phyloP scores from a whole-genome alignment of 2,797 vertebrate genomes.

The Apogon talboti region DNA sequence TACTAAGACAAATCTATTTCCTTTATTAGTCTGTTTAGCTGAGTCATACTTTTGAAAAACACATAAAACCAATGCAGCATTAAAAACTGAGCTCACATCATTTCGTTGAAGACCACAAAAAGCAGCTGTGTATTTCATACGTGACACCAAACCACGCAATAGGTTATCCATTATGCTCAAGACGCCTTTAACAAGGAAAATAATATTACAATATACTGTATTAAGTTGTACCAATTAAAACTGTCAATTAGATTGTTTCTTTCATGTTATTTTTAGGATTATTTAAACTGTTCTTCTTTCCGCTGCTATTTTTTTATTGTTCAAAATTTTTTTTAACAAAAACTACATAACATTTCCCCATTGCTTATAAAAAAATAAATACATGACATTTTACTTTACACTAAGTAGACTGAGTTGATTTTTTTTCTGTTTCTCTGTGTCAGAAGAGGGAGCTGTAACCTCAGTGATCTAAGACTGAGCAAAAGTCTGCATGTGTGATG shows the following conservation, averaged over 20 bases:
- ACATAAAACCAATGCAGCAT: constrained; percentile 13
- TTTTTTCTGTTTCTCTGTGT: constrained; percentile 32
- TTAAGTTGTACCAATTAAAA: not conserved
- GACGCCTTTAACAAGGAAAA: not conserved
- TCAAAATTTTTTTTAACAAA: not conserved
- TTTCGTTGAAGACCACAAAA: constrained; percentile 9
- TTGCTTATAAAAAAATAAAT: too few relatives aligned
- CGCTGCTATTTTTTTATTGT: not conserved
- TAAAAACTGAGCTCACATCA: constrained; percentile 16
- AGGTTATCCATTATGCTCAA: too few relatives aligned
- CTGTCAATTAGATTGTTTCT: too few relatives aligned
- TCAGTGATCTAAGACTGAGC: constrained; percentile 42
- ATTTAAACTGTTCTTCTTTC: not conserved
- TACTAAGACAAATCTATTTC: too few relatives aligned
- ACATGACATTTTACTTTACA: too few relatives aligned
- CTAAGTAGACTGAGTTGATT: too few relatives aligned
- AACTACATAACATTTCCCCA: too few relatives aligned
- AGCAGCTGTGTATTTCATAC: constrained; percentile 2
- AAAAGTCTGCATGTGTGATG: not conserved
- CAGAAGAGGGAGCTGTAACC: constrained; percentile 77
- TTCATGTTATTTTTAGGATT: too few relatives aligned
- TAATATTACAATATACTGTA: not conserved
- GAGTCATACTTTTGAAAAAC: constrained; percentile 29
- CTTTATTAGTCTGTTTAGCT: not conserved
- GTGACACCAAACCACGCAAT: too few relatives aligned